A percentile compares a stretch with the other conserved stretches of the same genome.
Evolutionary conservation across 2,113 vertebrate genomes (phyloP).

Genomic region (Eonycteris spelaea): DNA sequence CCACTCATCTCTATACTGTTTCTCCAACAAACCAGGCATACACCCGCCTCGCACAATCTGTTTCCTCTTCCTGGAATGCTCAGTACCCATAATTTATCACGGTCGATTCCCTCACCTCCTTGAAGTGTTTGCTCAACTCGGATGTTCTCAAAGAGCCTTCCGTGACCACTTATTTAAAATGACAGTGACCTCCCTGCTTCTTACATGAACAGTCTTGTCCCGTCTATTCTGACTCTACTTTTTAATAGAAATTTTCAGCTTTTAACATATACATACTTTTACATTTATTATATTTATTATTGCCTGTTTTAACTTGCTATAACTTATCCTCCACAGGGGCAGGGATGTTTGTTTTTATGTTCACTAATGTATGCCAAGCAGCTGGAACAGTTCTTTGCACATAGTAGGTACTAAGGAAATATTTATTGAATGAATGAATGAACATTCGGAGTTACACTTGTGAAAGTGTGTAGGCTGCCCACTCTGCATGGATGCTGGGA

Average conservation of each 20-base stretch:
- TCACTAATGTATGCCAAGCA: neutral
- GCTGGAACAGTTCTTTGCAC: neutral
- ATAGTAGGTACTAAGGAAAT: neutral
- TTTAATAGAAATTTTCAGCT: neutral
- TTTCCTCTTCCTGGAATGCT: neutral
- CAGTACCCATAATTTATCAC: neutral
- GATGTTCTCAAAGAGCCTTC: neutral
- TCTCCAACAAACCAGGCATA: neutral
- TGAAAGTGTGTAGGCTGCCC: neutral
- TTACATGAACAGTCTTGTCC: neutral
- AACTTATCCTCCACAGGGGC: neutral
- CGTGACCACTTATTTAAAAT: neutral
- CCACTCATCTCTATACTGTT: neutral
- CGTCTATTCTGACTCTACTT: neutral
- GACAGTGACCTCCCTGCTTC: neutral
- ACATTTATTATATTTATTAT: neutral
- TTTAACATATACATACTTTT: neutral
- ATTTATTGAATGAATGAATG: neutral
- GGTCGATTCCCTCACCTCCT: neutral
- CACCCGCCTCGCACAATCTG: neutral
- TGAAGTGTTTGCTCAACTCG: neutral
- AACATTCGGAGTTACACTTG: neutral
- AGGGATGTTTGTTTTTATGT: neutral
- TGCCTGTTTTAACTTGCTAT: neutral
- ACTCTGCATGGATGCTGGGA: neutral